Conservation (phyloP, 2,888 invertebrate genomes). For the Diabrotica balteata region DNA sequence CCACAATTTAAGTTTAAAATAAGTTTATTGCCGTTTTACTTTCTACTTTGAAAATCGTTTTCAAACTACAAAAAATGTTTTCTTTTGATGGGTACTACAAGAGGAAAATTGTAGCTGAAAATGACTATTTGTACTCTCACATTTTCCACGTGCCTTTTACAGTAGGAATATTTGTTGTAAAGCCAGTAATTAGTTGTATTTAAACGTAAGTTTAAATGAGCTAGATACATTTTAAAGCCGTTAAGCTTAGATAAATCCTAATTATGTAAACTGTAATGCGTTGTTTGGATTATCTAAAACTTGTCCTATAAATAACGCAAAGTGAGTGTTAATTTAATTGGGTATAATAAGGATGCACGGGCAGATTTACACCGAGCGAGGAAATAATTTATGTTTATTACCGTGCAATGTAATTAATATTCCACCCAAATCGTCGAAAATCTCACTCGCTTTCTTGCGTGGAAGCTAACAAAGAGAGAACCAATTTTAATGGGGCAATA, state of each 20-base stretch:
- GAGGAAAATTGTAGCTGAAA: too few relatives aligned
- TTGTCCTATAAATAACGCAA: constrained; percentile 35
- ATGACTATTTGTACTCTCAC: too few relatives aligned
- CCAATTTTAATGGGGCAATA: constrained; percentile 15
- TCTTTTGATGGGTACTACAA: too few relatives aligned
- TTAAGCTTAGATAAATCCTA: constrained; percentile 18
- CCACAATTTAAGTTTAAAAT: too few relatives aligned
- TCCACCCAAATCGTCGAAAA: constrained; percentile 41
- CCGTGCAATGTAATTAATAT: constrained; percentile 48
- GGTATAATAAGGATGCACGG: constrained; percentile 44
- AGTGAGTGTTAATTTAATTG: constrained; percentile 42
- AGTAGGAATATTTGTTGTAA: too few relatives aligned
- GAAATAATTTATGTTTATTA: constrained; percentile 49
- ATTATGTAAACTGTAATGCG: constrained; percentile 15
- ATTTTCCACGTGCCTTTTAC: too few relatives aligned
- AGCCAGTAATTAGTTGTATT: too few relatives aligned
- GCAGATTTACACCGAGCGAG: constrained; percentile 45
- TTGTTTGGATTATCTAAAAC: constrained; percentile 26
- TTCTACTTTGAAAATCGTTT: too few relatives aligned
- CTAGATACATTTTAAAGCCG: constrained; percentile 6
- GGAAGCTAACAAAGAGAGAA: constrained; percentile 11
- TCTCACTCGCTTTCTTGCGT: constrained; percentile 18
- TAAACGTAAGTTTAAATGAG: too few relatives aligned
- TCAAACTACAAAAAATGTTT: too few relatives aligned
- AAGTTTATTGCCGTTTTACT: too few relatives aligned